phyloP scores from a whole-genome alignment of 2,888 invertebrate species.

The Drosophila kanekoi region DNA sequence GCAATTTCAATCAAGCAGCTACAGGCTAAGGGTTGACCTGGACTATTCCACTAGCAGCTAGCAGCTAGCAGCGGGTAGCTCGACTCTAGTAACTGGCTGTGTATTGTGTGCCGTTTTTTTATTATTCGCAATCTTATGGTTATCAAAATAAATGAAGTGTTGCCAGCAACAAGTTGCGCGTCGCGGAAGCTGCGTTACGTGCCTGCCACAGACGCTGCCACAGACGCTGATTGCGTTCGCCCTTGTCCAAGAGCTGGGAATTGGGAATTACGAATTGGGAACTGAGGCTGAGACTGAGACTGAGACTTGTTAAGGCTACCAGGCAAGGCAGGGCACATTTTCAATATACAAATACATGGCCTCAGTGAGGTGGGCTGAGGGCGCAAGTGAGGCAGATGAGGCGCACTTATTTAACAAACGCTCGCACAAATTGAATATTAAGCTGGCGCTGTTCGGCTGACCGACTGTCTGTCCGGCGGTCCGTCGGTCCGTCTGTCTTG shows the following conservation, averaged over 20 bases:
- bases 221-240: constrained; percentile 55
- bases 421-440: constrained; percentile 77
- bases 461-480: constrained; percentile 8
- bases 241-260: constrained; percentile 15
- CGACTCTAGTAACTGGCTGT: too few species aligned
- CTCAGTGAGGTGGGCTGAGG: neutral
- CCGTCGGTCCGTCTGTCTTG: neutral
- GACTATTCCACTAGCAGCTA: neutral
- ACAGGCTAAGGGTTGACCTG: constrained; percentile 77
- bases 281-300: constrained; percentile 9
- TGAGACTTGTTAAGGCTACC: constrained; percentile 51
- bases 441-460: constrained; percentile 53
- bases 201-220: constrained; percentile 38
- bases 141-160: constrained; percentile 81
- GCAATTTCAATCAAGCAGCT: constrained; percentile 73
- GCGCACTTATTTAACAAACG: constrained; percentile 63
- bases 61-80: neutral
- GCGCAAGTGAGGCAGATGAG: neutral
- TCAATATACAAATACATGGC: constrained; percentile 71
- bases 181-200: constrained; percentile 73
- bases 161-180: constrained; percentile 74
- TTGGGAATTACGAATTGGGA: constrained; percentile 22
- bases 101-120: constrained; percentile 25
- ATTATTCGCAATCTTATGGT: constrained; percentile 78
- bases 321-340: constrained; percentile 42